Percentiles rank a stretch among this genome's conserved stretches.
phyloP scores from a whole-genome alignment of 2,797 vertebrate genomes.

The Crax fasciolata region DNA sequence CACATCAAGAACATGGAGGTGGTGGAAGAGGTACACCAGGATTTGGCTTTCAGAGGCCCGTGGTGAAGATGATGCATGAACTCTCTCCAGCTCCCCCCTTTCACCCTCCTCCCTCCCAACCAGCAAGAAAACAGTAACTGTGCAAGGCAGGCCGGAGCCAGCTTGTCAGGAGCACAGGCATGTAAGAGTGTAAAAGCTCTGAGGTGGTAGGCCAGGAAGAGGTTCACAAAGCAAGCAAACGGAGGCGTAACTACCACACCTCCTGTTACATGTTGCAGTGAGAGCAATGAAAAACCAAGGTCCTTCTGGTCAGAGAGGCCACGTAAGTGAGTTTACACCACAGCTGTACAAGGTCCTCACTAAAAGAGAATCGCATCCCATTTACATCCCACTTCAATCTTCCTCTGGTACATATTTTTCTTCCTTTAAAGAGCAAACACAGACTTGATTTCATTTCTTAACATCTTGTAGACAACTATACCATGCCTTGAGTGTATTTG shows the following conservation, averaged over 20 bases:
- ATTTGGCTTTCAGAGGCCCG: background rate
- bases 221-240: background rate
- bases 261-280: background rate
- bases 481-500: background rate
- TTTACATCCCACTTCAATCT: accelerated
- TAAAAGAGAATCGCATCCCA: background rate
- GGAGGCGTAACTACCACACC: background rate
- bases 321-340: background rate
- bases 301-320: background rate
- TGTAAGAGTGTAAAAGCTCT: accelerated
- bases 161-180: background rate
- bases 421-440: background rate
- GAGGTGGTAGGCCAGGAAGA: background rate
- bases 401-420: background rate
- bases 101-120: background rate
- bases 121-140: background rate
- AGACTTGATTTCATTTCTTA: background rate
- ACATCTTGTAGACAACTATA: background rate
- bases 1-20: accelerated
- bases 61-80: background rate
- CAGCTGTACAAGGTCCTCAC: background rate
- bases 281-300: background rate
- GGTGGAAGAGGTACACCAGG: background rate
- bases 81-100: background rate
- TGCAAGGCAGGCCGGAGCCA: background rate